Evolutionary conservation across 2,113 vertebrate genomes (phyloP), one percentile per base, ranked within the genome.

Genomic region (Corynorhinus townsendii): DNA sequence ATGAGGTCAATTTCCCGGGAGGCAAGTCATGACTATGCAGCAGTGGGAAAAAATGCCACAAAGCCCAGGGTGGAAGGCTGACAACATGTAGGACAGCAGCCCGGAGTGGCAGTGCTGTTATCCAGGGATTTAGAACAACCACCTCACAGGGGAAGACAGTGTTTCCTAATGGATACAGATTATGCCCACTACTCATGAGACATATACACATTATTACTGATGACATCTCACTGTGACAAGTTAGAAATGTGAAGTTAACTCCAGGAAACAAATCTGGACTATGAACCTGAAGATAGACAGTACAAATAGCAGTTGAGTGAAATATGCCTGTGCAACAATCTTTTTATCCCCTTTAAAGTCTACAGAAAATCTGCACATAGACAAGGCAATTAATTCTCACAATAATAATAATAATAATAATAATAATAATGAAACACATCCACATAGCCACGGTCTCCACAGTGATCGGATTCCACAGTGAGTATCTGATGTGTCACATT

Each of bases 331-430:
- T 98, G 90, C 95, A 96, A 95, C 86, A 33, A 86, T 52, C 72
- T 40, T 92, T 92, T 92, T 66, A 30, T 87, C 92, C 95, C 96
- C 87, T 96, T 92, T 96, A 91, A 97, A 96, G 97, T 98, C 97
- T 98, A 98, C 87, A 97, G 95, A 98, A 98, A 98, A 97, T 96
- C 96, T 97, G 97, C 88, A 95, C 98, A 97, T 95, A 96, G 93
- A 96, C 95, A 97, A 96, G 92, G 83, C 72, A 93, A 76, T 91
- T 96, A 90, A 97, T 96, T 96, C 93, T 98, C 86, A 84, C 81
- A 88, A 92, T 82, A 96, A 96, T 95, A 96, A 96, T 19, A 54
- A 56, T 17, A 54, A 54, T 20, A 54, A 54, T 20, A 52, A 40
- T 40, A 40, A 40, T 40, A 40, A 40, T 40, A 40, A 40, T 40